Base-by-base conservation (phyloP, 2,113 vertebrate genomes). In the Amphilophus citrinellus region DNA sequence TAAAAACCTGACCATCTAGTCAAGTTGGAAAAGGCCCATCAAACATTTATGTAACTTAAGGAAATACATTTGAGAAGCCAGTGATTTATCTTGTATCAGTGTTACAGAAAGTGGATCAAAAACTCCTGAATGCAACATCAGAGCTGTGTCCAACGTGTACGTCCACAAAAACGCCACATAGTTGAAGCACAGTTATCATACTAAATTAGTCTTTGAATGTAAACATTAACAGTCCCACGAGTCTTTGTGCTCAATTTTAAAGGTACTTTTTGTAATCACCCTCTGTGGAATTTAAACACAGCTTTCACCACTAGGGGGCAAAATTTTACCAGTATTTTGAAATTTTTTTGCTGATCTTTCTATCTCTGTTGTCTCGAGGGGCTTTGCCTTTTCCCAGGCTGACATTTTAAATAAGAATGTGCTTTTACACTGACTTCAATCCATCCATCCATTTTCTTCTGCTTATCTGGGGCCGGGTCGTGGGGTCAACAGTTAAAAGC, bases 11-110 rank as follows among this genome's bases (percentile, higher is more conserved):
- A 73, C 6, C 44, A n/a, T 14, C 27, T 10, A 11, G 47, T 73
- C 44, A 53, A 47, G 47, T 53, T 53, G 1, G 50, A 53, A 50
- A 73, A 73, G 66, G 27, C 10, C 47, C 17, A 73, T 73, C 17
- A 73, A 73, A 53, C 47, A 53, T 73, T 73, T 53, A 73, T 73
- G 27, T 73, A 73, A 32, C 6, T 73, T 53, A 73, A 53, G 53
- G 44, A 53, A 32, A 53, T 17, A 73, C 3, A 2, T 53, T 53
- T 53, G 66, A 73, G 17, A 53, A 27, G 44, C 44, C 66, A 53
- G 10, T 73, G 44, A 53, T 73, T 53, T 73, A 30, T 73, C 44
- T 32, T 20, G 66, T 32, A 32, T 6, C 24, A 10, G 3, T 47
- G 14, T 47, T 47, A 47, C 44, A 47, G 44, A 47, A 47, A 73